Base-by-base conservation (phyloP, 2,888 invertebrate species). In the Mythimna ferrago region DNA sequence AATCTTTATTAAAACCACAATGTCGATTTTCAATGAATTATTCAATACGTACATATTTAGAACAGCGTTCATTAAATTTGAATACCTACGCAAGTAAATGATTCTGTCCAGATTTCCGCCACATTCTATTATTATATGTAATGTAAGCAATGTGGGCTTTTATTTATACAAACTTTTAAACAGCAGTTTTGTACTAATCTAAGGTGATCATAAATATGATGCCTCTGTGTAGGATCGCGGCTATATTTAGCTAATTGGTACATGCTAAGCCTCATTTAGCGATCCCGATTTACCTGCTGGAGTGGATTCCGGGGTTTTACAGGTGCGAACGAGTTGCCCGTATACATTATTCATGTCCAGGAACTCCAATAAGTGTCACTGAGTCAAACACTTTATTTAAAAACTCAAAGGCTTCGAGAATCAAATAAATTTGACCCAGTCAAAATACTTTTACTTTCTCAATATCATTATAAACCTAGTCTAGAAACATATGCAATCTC, bases 321-420 rank as follows among this genome's bases (percentile, higher is more conserved):
- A 74, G 69, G 74, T 68, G 65, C 44, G 48, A 60, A 64, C 10
- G 73, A 75, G 61, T 66, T 70, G 64, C 72, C 67, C 72, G 65
- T 74, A 89, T 94, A 88, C 88, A 93, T 93, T 89, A 93, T 93
- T 93, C 92, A 93, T 90, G 86, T 73, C 76, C 71, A 80, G 84
- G 89, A 88, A 87, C 87, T 88, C 88, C 89, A 93, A 92, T 93
- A 93, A 92, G 88, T 91, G 92, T 90, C 92, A 88, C 88, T 76
- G 86, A 89, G 91, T 92, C 90, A 89, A 92, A 92, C 90, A 85
- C 83, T 82, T 82, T 86, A 87, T 86, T 86, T 87, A 85, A 88
- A 91, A 89, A 86, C 56, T 88, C 83, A 86, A 87, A 86, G 88
- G 80, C 64, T 85, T 82, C 70, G 26, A 66, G 77, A 81, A 69